Base-by-base conservation (phyloP, 2,113 vertebrate genomes). In the Antechinus stuartii region DNA sequence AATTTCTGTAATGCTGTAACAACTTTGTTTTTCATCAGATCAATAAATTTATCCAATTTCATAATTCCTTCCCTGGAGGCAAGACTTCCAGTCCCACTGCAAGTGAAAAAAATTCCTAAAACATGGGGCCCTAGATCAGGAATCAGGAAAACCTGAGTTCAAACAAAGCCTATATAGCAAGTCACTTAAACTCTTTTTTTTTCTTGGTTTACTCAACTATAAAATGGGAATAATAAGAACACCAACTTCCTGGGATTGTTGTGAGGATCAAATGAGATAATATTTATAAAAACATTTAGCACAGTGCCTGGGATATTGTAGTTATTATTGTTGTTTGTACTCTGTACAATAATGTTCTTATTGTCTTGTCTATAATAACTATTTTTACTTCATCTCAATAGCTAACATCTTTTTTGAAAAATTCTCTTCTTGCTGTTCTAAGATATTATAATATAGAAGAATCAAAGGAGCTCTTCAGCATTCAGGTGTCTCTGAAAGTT, bases 181-280 rank as follows among this genome's bases (percentile, higher is more conserved):
- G n/a, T 61, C 50, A 68, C 8, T n/a, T 10, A 0, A 42, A 25
- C n/a, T 61, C 54, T 84, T 47, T 92, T 35, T 47, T 30, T 49
- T 54, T 49, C n/a, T 50, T 25, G 42, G 90, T 93, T 93, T 95
- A 25, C 47, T 92, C 26, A 92, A 89, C 47, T 89, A 42, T 55
- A 30, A 93, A 95, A 61, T 68, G 47, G 46, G 2, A 54, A n/a
- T 55, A 25, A 68, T 35, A 68, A 68, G 3, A 16, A 35, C 5
- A 35, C 61, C 1, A 55, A 22, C 42, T 53, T 61, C 30, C 30
- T 30, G 4, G 27, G 12, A 12, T n/a, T 35, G 30, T 68, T 68
- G 30, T 35, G 30, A 68, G 14, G 27, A 68, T 35, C 61, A 68
- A 68, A 35, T 35, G 11, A 30, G 27, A 12, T 11, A 61, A 30